Evolutionary conservation across 2,797 vertebrate species (phyloP), one percentile per base, ranked within the genome.

Genomic region (Esox masquinongy): DNA sequence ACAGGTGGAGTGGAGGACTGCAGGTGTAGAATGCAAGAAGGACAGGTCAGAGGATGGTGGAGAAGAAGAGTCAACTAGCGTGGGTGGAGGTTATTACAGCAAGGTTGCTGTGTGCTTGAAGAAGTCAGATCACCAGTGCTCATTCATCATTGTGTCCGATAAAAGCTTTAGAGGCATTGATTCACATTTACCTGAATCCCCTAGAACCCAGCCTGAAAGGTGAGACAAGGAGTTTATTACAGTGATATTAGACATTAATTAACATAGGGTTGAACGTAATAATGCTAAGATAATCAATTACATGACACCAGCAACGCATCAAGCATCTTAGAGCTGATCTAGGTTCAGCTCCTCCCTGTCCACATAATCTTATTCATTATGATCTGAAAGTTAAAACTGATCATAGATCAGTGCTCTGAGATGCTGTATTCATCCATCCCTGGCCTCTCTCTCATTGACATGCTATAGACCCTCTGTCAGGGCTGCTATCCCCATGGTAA

Each of bases 101-200:
- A 4, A 29, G 69, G 49, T 29, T 29, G 47, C 15, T 19, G 69
- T 70, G 68, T 51, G 68, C 47, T 70, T 47, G 24, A 51, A 49
- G 7, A 34, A 50, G 47, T 17, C 24, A 29, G n/a, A 51, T 26
- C 69, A 53, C 43, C 69, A 31, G 69, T 29, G 69, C 47, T 70
- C 69, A 70, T 70, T 70, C 15, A 51, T 49, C 47, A 70, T 34
- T 19, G 50, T 16, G 16, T 29, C 15, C 1, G 16, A 16, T 16
- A 31, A 14, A 26, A 51, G 24, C 12, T 68, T 56, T 56, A 34
- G 43, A 43, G 43, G 11, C 3, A 19, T 68, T 1, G 64, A 68
- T 78, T 85, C 72, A 11, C 79, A 91, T 43, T 93, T 92, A 93
- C 92, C 92, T 93, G 79, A 80, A 73, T 74, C 89, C 90, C 84